A percentile compares a stretch with the other conserved stretches of the same genome.
phyloP scores from a whole-genome alignment of 1,140 invertebrate genomes.

The Coelopa frigida region DNA sequence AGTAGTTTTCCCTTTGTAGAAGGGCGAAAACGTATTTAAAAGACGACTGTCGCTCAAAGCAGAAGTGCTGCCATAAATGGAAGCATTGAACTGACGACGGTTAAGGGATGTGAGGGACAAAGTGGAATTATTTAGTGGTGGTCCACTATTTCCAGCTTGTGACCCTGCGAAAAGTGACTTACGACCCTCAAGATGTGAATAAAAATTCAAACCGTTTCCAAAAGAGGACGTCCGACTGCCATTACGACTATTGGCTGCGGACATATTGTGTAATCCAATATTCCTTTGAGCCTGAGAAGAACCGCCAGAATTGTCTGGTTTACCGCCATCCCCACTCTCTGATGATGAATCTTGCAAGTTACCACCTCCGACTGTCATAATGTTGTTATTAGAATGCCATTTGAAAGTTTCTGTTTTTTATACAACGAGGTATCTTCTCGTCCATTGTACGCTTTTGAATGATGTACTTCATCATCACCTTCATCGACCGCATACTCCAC shows the following conservation, averaged over 20 bases:
- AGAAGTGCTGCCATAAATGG: slow-evolving; percentile 41
- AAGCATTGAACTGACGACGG: slow-evolving; percentile 34
- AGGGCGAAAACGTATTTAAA: slow-evolving; percentile 53
- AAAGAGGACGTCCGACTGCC: slow-evolving; percentile 13
- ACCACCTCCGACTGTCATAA: not conserved
- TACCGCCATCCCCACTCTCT: not conserved
- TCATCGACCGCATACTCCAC: not conserved
- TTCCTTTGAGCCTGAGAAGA: too few species aligned
- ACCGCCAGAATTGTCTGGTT: too few species aligned
- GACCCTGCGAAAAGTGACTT: slow-evolving; percentile 33
- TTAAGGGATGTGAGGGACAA: slow-evolving; percentile 32
- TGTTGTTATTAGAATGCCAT: too few species aligned
- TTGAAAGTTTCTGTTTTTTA: too few species aligned
- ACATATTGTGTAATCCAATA: slow-evolving; percentile 21
- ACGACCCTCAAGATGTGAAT: slow-evolving; percentile 32
- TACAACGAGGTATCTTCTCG: too few species aligned
- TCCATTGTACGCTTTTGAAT: not conserved
- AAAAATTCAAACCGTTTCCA: slow-evolving; percentile 32
- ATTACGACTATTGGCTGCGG: slow-evolving; percentile 10
- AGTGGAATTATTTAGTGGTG: slow-evolving; percentile 31
- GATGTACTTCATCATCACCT: not conserved
- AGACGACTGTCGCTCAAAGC: slow-evolving; percentile 40
- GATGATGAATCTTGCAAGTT: not conserved
- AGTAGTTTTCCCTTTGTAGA: slow-evolving; percentile 71
- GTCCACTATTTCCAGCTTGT: not conserved